Conservation (phyloP, 2,797 vertebrate species). For the Acropternis orthonyx region DNA sequence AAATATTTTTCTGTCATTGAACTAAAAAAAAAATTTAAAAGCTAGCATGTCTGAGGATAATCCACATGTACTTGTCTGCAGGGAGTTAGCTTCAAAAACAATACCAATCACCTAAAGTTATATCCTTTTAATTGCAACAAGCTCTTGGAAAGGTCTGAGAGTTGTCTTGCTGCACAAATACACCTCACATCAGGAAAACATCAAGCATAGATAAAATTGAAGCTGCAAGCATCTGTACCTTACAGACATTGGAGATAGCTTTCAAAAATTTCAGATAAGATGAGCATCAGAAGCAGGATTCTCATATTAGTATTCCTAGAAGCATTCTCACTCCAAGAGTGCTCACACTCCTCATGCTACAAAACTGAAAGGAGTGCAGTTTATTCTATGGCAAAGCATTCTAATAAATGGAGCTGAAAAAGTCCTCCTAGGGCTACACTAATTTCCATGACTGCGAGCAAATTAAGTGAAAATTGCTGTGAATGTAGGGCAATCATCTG, state of each 20-base stretch:
- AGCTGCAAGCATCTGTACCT: not conserved
- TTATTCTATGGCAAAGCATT: not conserved
- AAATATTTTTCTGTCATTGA: not conserved
- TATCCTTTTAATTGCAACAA: slow-evolving; percentile 26
- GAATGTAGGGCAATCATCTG: slow-evolving; percentile 1
- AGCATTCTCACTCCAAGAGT: not conserved
- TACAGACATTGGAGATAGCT: not conserved
- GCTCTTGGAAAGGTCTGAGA: not conserved
- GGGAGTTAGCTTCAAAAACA: not conserved
- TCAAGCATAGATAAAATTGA: not conserved
- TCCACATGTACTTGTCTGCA: not conserved
- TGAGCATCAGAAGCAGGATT: not conserved
- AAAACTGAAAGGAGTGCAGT: not conserved
- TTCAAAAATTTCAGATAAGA: slow-evolving; percentile 24
- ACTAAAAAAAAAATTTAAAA: not conserved
- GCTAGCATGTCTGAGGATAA: not conserved
- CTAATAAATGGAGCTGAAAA: slow-evolving; percentile 32
- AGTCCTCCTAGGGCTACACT: slow-evolving; percentile 13
- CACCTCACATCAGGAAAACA: not conserved
- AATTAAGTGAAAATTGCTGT: slow-evolving; percentile 49
- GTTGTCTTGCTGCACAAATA: not conserved
- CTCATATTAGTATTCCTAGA: slow-evolving; percentile 29
- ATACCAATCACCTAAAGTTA: not conserved
- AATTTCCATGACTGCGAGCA: not conserved
- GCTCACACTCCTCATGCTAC: not conserved